Percentiles rank a stretch among this genome's conserved stretches.
phyloP scores from a whole-genome alignment of 2,797 vertebrate genomes.

The Pipistrellus kuhlii region DNA sequence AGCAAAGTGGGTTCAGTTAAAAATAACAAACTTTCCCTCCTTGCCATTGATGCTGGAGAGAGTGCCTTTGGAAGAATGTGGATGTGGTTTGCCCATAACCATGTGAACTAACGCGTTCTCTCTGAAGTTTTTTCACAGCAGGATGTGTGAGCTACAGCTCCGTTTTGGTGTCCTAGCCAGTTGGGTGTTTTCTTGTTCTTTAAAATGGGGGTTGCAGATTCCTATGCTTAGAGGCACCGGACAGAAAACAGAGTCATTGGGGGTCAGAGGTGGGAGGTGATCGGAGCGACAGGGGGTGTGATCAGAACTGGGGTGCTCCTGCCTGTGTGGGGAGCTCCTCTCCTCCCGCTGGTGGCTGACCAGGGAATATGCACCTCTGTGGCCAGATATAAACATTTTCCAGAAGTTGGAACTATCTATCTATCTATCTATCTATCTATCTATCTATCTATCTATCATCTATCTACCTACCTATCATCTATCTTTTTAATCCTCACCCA shows the following conservation, averaged over 20 bases:
- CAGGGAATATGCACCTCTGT: neutral
- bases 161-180: neutral
- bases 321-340: neutral
- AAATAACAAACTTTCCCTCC: neutral
- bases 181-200: neutral
- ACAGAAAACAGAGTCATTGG: neutral
- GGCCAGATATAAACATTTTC: neutral
- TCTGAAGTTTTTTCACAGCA: neutral
- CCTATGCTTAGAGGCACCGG: neutral
- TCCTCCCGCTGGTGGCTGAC: neutral
- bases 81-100: neutral
- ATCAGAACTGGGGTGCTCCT: neutral
- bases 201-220: neutral
- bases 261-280: neutral
- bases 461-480: too few relatives aligned
- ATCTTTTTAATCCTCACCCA: too few relatives aligned
- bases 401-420: neutral
- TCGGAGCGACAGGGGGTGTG: neutral
- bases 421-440: too few relatives aligned
- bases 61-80: constrained; percentile 24
- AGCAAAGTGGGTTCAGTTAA: constrained; percentile 44
- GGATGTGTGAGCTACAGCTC: neutral
- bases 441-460: too few relatives aligned
- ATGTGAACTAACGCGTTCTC: neutral
- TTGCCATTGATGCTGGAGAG: neutral